Evolutionary conservation across 2,888 invertebrate genomes (phyloP).

Genomic region (Dolichomitus sp.): DNA sequence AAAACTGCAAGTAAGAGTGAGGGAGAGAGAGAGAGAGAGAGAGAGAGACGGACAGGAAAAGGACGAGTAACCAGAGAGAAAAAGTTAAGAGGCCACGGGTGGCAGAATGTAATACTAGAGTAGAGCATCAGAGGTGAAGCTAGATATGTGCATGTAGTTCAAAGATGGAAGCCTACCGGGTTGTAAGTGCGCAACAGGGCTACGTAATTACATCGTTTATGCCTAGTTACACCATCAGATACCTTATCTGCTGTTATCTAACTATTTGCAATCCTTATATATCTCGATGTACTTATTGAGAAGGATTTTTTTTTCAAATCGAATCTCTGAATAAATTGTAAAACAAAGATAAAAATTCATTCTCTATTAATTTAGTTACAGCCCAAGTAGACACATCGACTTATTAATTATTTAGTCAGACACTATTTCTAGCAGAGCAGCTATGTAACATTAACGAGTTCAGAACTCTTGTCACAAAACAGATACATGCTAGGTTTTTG

Average conservation of each 20-base stretch:
- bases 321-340: not conserved
- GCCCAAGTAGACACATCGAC: not conserved
- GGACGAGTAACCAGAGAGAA: not conserved
- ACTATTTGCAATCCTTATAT: not conserved
- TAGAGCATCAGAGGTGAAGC: not conserved
- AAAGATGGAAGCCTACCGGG: conserved; percentile 13
- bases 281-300: not conserved
- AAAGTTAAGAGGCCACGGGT: conserved; percentile 25
- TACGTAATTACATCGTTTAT: conserved; percentile 17
- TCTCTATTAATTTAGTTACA: not conserved
- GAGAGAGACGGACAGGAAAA: not conserved
- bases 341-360: not conserved
- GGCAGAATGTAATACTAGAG: conserved; percentile 15
- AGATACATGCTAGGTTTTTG: too few species aligned
- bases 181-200: not conserved
- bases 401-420: not conserved
- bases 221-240: not conserved
- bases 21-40: not conserved
- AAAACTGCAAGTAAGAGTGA: not conserved
- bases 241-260: not conserved
- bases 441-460: not conserved
- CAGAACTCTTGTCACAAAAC: too few species aligned
- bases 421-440: too few species aligned
- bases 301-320: not conserved
- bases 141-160: conserved; percentile 4